Conservation (phyloP, 2,797 vertebrate species). For the Helicolenus hilgendorfi region DNA sequence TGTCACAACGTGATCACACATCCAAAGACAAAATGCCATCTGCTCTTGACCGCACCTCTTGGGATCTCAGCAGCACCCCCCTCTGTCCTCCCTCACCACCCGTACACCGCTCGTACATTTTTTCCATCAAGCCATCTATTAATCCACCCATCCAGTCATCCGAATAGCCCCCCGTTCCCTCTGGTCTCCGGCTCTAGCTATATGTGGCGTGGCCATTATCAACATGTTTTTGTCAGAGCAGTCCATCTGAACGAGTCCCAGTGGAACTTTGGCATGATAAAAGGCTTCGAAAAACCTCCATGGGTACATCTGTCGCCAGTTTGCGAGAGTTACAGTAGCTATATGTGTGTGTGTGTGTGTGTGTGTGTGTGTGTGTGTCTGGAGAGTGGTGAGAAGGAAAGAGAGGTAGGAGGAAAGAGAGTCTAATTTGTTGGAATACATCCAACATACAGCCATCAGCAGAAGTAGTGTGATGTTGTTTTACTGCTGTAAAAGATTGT, state of each 20-base stretch:
- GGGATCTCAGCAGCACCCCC: slow-evolving; percentile 25
- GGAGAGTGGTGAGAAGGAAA: background rate
- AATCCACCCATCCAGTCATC: slow-evolving; percentile 25
- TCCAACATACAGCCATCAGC: background rate
- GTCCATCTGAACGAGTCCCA: slow-evolving; percentile 53
- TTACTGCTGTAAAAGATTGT: background rate
- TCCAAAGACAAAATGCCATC: slow-evolving; percentile 53
- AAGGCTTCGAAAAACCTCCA: slow-evolving; percentile 32
- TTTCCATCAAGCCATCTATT: slow-evolving; percentile 39
- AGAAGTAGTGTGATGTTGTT: background rate
- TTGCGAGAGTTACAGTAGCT: slow-evolving; percentile 7
- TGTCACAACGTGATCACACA: slow-evolving; percentile 19
- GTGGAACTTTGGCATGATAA: slow-evolving; percentile 51
- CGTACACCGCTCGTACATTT: slow-evolving; percentile 1
- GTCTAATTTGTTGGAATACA: slow-evolving; percentile 24
- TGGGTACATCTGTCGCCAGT: slow-evolving; percentile 36
- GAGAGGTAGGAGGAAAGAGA: background rate
- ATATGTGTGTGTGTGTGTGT: background rate
- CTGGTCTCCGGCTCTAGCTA: background rate
- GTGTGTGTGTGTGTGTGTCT: background rate
- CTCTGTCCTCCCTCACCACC: slow-evolving; percentile 20
- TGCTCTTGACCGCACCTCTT: slow-evolving; percentile 47
- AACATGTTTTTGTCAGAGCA: slow-evolving; percentile 43
- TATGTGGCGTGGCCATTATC: slow-evolving; percentile 55
- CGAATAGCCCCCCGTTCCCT: background rate